A percentile compares a stretch with the other conserved stretches of the same genome.
Evolutionary conservation across 2,113 vertebrate species (phyloP).

Genomic region (Leuciscus idus): DNA sequence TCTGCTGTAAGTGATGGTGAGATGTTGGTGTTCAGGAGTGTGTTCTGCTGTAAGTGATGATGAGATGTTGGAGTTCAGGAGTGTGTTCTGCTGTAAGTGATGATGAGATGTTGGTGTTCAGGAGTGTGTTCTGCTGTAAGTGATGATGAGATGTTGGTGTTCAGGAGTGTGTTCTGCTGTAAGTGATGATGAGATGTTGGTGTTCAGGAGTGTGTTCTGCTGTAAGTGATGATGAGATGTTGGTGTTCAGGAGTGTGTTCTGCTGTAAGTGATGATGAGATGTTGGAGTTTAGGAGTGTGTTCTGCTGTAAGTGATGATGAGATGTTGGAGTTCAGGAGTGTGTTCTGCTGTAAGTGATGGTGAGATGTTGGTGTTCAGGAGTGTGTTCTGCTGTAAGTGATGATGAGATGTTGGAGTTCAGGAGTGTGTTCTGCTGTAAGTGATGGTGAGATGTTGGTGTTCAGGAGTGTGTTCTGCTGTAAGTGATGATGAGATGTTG

Average conservation of each 20-base stretch:
- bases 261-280: conserved; percentile 76
- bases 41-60: conserved; percentile 78
- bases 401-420: conserved; percentile 61
- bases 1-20: conserved; percentile 79
- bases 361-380: conserved; percentile 53
- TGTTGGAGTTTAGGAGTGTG: no score
- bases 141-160: conserved; percentile 72
- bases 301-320: conserved; percentile 76
- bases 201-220: not conserved
- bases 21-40: no score
- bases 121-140: conserved; percentile 63
- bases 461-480: conserved; percentile 16
- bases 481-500: conserved; percentile 74
- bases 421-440: conserved; percentile 58
- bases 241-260: no score
- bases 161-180: conserved; percentile 23
- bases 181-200: conserved; percentile 78
- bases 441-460: conserved; percentile 74
- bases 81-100: conserved; percentile 72
- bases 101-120: conserved; percentile 51
- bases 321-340: no score
- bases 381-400: conserved; percentile 68
- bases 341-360: conserved; percentile 76
- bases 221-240: conserved; percentile 80
- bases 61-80: conserved; percentile 30